Evolutionary conservation across 2,797 vertebrate genomes (phyloP).

Genomic region (Pygocentrus nattereri): DNA sequence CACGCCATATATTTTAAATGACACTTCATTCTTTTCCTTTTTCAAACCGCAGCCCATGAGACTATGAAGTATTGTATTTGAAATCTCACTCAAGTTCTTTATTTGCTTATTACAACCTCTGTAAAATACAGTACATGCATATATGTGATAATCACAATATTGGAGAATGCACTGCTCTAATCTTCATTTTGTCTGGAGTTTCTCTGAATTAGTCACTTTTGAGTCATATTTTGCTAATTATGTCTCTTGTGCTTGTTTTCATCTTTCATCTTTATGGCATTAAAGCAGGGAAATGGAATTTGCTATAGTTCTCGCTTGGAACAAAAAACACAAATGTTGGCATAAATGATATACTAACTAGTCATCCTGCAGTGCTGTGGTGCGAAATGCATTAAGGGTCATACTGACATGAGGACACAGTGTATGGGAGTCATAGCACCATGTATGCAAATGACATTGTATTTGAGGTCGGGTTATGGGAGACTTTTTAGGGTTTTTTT

Average conservation of each 20-base stretch:
- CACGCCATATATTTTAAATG: conserved; percentile 45
- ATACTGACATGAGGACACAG: neutral
- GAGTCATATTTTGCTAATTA: conserved; percentile 12
- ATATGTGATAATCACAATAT: neutral
- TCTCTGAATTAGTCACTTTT: conserved; percentile 15
- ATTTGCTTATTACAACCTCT: conserved; percentile 11
- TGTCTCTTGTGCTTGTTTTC: conserved; percentile 17
- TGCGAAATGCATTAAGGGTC: neutral
- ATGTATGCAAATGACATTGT: neutral
- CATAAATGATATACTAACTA: conserved; percentile 8
- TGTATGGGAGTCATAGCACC: neutral
- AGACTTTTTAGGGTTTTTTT: neutral
- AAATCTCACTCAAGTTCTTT: conserved; percentile 14
- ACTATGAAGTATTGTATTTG: conserved; percentile 25
- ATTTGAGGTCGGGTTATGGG: neutral
- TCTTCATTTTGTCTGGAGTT: neutral
- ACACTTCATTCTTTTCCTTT: conserved; percentile 34
- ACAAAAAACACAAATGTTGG: conserved; percentile 10
- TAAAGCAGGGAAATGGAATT: neutral
- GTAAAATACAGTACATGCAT: conserved; percentile 4
- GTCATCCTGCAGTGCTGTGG: neutral
- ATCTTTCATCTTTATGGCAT: conserved; percentile 24
- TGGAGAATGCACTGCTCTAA: conserved; percentile 8
- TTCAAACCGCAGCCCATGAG: conserved; percentile 39
- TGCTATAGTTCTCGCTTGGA: neutral